Percentiles rank a stretch among this genome's conserved stretches.
These are phyloP conservation scores for Apteryx mantelli DNA, from an alignment of 2,113 vertebrate species.

Conservation along the genomic window DNA sequence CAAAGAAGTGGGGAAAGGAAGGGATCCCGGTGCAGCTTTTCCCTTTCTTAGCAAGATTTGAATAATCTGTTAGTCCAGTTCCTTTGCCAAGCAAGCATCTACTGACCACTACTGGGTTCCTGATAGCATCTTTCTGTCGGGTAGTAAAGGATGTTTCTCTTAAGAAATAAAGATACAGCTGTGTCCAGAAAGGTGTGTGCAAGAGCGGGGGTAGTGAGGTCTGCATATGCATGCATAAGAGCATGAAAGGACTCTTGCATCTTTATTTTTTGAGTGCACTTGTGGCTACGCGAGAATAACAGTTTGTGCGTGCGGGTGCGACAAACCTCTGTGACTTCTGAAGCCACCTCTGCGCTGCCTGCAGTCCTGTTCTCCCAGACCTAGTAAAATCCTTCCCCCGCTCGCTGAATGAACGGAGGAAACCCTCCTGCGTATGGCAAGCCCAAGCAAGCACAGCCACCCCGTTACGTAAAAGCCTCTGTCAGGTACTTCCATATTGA, in stretches of 20 bases:
- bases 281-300: fast-evolving
- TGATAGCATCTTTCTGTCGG: fast-evolving
- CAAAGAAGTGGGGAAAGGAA: neutral
- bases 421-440: neutral
- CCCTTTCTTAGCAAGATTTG: neutral
- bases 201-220: neutral
- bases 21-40: neutral
- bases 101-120: neutral
- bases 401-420: neutral
- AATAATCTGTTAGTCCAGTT: neutral
- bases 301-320: fast-evolving
- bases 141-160: neutral
- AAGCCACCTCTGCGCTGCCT: neutral
- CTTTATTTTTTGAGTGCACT: neutral
- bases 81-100: neutral
- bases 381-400: neutral
- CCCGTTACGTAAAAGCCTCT: neutral
- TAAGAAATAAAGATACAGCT: neutral
- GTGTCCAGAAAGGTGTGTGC: neutral
- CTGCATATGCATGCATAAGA: neutral
- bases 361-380: neutral
- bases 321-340: neutral
- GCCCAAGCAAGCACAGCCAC: neutral
- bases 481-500: neutral
- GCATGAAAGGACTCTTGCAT: neutral